Base-by-base conservation (phyloP, 2,888 invertebrate species). In the Eretmocerus hayati region DNA sequence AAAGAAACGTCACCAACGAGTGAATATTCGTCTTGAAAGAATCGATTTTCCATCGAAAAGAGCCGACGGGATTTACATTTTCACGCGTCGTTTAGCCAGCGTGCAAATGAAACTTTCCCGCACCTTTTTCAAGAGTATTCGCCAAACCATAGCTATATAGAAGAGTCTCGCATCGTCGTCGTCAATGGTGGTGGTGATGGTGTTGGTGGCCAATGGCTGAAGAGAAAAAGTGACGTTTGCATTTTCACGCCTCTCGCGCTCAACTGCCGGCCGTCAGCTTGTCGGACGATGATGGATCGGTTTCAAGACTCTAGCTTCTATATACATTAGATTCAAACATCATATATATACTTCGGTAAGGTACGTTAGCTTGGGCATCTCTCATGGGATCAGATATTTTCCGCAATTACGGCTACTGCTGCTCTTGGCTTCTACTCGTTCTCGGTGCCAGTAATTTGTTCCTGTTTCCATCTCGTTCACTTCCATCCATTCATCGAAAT, bases 321-420 rank as follows among this genome's bases (percentile, higher is more conserved):
- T n/a, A n/a, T n/a, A n/a, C n/a, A n/a, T n/a, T n/a, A n/a, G n/a
- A n/a, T n/a, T n/a, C n/a, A n/a, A n/a, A n/a, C n/a, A n/a, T n/a
- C n/a, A n/a, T n/a, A n/a, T n/a, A n/a, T n/a, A n/a, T n/a, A n/a
- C 26, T 26, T 6, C 26, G 8, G 26, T 11, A 6, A 52, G 54
- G 59, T 59, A 59, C n/a, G n/a, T n/a, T 60, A 59, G 59, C 58
- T 59, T 60, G 54, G 58, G 56, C 56, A 60, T 56, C 54, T 60
- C 62, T 61, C 61, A 61, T 60, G 33, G 15, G 33, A 8, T 16
- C 11, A 19, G 21, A n/a, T 35, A 42, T 43, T 53, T 66, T 65
- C 63, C 61, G 63, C 62, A 63, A 66, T 66, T 66, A 66, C 62
- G 58, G 59, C 59, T 58, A n/a, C n/a, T n/a, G n/a, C n/a, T n/a